Evolutionary conservation across 2,797 vertebrate species (phyloP), one percentile per base, ranked within the genome.

Genomic region (Gadopsis bispinosus): DNA sequence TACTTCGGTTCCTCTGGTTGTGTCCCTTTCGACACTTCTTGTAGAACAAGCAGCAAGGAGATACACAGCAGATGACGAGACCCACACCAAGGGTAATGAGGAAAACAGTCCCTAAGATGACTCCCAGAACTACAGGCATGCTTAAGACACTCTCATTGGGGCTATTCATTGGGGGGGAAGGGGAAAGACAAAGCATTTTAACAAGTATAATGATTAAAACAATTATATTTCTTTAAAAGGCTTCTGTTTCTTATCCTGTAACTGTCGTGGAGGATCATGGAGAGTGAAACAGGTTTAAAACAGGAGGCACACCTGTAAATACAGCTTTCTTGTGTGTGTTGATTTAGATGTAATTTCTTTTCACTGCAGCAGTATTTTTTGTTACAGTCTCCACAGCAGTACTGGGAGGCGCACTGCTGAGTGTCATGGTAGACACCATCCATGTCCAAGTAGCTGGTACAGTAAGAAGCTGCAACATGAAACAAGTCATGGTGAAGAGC

Each of bases 1-100:
- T 80, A 89, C 87, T 22, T 45, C n/a, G 84, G 0, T 12, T 39
- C 6, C 48, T 26, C 33, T 1, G 35, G 47, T 33, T 45, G 26
- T 0, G 43, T 48, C 51, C 7, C 72, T 81, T 76, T 48, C 7
- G 12, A 73, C 80, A 85, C 41, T 12, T 86, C 26, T 81, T 87
- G 85, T 87, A 85, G 48, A 58, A 19, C 8, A 81, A 65, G 62
- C 89, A 92, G 74, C 84, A 90, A 4, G 89, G 87, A 63, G 5
- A 70, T 39, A 87, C 3, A 41, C 60, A 89, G 81, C 91, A 92
- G 79, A 79, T 53, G 55, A 85, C 13, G 17, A 87, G 11, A 48
- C 9, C 16, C 68, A 88, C 75, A 31, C 68, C 77, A 26, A 77
- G 0, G 35, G 78, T 1, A n/a, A 87, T 0, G 9, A n/a, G 22